A percentile compares a stretch with the other conserved stretches of the same genome.
Conservation (phyloP, 1,140 invertebrate species). For the Pseudoatta argentina region DNA sequence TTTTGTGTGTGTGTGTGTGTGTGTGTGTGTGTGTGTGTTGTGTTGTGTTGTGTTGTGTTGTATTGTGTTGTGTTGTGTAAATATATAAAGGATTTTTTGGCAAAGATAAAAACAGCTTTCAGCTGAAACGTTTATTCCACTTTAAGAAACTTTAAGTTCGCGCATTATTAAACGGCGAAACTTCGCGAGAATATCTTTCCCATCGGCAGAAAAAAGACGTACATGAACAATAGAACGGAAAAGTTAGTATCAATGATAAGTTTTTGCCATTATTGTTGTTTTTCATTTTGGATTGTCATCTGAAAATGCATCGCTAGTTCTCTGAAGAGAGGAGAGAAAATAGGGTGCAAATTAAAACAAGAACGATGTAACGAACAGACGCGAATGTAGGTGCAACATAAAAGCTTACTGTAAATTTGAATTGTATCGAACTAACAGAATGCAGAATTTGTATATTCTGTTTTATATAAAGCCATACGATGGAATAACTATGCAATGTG, state of each 20-base stretch:
- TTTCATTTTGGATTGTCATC: conserved; percentile 23
- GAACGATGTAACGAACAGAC: background rate
- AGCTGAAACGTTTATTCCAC: conserved; percentile 21
- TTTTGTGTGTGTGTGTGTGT: background rate
- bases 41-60: no score
- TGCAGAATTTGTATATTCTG: background rate
- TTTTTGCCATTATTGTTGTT: background rate
- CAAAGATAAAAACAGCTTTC: background rate
- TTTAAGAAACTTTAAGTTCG: background rate
- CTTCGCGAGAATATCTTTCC: conserved; percentile 8
- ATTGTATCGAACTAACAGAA: conserved; percentile 5
- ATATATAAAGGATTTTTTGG: conserved; percentile 2
- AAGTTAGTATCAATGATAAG: conserved; percentile 9
- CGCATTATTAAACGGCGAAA: conserved; percentile 17
- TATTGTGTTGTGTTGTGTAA: background rate
- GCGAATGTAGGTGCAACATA: background rate
- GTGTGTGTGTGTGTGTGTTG: no score
- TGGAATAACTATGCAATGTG: background rate
- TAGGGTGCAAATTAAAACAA: background rate
- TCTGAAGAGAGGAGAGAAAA: background rate
- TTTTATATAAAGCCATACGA: background rate
- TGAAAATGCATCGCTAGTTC: conserved; percentile 1
- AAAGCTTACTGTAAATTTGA: conserved; percentile 16
- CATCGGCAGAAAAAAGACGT: background rate
- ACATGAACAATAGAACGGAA: conserved; percentile 29